Conservation (phyloP, 2,113 vertebrate species). For the Microtus oregoni region DNA sequence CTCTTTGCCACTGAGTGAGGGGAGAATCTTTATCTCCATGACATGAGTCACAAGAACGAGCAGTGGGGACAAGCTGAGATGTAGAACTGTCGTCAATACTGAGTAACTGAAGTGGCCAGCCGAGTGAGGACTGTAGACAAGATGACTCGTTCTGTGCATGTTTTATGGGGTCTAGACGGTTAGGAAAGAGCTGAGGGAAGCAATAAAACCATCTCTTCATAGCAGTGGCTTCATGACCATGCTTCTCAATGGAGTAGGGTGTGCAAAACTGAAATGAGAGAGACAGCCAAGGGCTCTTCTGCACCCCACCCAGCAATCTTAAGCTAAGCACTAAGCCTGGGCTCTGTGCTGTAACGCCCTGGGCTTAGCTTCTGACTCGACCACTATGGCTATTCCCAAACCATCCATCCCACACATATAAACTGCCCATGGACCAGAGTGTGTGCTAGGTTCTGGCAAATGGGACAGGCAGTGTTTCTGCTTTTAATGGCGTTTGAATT, state of each 20-base stretch:
- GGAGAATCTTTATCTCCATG: neutral
- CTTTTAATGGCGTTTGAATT: neutral
- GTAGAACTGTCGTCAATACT: neutral
- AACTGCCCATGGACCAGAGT: rapidly evolving
- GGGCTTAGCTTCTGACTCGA: neutral
- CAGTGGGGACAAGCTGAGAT: neutral
- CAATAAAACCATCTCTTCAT: neutral
- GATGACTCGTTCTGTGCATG: neutral
- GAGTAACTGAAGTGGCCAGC: neutral
- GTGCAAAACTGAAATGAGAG: neutral
- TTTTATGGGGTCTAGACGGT: slow-evolving; percentile 17
- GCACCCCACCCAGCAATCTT: neutral
- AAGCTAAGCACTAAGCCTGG: neutral
- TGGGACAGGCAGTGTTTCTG: neutral
- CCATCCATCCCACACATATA: neutral
- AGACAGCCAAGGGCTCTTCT: neutral
- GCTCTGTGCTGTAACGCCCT: neutral
- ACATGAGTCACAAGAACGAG: neutral
- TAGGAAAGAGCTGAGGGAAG: neutral
- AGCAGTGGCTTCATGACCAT: neutral
- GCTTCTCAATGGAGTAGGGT: neutral
- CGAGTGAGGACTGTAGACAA: neutral
- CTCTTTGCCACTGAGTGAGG: neutral
- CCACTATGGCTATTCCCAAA: neutral
- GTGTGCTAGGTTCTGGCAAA: neutral